These are phyloP conservation scores for Porites lutea DNA, from an alignment of 64 coral and sea anemone genomes.

Conservation along the genomic window DNA sequence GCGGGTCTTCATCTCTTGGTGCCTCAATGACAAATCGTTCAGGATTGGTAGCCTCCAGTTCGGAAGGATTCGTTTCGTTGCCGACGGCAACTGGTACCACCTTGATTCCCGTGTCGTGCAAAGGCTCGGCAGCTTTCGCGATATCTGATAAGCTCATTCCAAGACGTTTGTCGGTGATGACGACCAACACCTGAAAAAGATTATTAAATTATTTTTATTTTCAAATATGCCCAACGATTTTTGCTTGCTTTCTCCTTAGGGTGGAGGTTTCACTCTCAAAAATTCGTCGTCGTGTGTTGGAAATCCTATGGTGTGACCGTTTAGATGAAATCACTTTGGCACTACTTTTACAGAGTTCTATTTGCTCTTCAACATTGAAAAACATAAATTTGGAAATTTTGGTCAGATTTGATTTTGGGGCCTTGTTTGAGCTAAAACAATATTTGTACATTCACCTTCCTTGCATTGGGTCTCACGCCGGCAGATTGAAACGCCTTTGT, in stretches of 20 bases:
- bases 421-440: not conserved
- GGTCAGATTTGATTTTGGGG: too few relatives aligned
- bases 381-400: too few relatives aligned
- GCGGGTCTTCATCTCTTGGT: slow-evolving; percentile 23
- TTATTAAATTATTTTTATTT: too few relatives aligned
- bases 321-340: too few relatives aligned
- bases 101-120: slow-evolving; percentile 74
- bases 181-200: slow-evolving; percentile 45
- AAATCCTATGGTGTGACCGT: too few relatives aligned
- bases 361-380: too few relatives aligned
- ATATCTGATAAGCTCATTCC: slow-evolving; percentile 46
- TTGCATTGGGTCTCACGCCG: slow-evolving; percentile 27
- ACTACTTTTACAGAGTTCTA: too few relatives aligned
- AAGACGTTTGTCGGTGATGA: slow-evolving; percentile 79
- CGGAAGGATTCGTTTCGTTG: slow-evolving; percentile 23
- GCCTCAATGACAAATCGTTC: slow-evolving; percentile 46
- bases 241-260: too few relatives aligned
- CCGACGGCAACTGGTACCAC: slow-evolving; percentile 82
- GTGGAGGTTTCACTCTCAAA: too few relatives aligned
- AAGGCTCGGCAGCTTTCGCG: slow-evolving; percentile 39
- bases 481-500: slow-evolving; percentile 34
- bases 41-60: slow-evolving; percentile 57
- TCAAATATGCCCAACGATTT: too few relatives aligned
- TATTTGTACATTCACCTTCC: slow-evolving; percentile 35
- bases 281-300: too few relatives aligned